Evolutionary conservation across 1,140 invertebrate genomes (phyloP).

Genomic region (Bombus polaris): DNA sequence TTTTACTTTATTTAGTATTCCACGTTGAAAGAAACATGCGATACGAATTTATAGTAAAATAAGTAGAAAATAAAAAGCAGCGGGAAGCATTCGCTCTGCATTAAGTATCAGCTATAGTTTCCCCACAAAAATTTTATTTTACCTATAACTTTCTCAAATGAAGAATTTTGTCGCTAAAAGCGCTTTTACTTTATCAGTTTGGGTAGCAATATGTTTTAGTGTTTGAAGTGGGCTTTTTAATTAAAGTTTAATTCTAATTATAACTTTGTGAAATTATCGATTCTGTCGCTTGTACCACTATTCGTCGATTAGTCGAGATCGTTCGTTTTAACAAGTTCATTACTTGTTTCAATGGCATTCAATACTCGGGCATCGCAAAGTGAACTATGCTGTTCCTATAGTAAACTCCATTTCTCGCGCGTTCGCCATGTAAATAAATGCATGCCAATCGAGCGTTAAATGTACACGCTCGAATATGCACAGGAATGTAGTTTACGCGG

Average conservation of each 20-base stretch:
- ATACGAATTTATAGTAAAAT: no score
- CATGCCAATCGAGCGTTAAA: conserved; percentile 49
- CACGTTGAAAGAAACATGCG: neutral
- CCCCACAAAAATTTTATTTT: neutral
- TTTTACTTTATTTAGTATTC: neutral
- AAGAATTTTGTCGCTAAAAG: neutral
- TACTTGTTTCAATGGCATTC: neutral
- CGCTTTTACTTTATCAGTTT: neutral
- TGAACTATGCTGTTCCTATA: conserved; percentile 10
- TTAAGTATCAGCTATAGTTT: no score
- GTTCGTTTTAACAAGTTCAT: neutral
- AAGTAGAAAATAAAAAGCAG: neutral
- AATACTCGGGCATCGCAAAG: neutral
- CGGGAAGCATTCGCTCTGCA: no score
- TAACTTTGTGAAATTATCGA: neutral
- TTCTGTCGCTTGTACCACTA: neutral
- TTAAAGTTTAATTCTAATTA: neutral
- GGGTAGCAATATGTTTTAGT: neutral
- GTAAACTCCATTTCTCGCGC: conserved; percentile 48
- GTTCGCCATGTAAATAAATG: conserved; percentile 28
- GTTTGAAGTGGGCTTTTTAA: neutral
- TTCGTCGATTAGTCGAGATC: neutral
- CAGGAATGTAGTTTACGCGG: conserved; percentile 44
- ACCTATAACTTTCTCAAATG: neutral
- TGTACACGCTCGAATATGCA: conserved; percentile 28